Evolutionary conservation across 1,140 invertebrate genomes (phyloP).

Genomic region (Macrobrachium rosenbergii): DNA sequence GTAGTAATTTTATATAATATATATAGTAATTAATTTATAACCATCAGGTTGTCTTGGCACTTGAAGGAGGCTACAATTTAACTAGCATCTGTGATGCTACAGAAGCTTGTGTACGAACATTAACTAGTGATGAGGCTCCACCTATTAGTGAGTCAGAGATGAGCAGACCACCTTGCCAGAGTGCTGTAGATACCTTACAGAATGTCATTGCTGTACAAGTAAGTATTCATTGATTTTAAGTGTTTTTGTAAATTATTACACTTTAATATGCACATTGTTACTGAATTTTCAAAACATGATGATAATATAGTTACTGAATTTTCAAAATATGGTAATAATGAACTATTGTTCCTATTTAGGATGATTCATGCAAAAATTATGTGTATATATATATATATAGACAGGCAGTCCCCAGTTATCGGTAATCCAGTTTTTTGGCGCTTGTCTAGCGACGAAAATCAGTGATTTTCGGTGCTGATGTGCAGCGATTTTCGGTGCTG

Average conservation of each 20-base stretch:
- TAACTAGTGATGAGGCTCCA: constrained; percentile 85
- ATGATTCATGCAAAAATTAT: too few species aligned
- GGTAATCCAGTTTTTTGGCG: too few species aligned
- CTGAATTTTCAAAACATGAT: too few species aligned
- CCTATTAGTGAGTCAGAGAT: constrained; percentile 85
- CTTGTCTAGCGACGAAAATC: too few species aligned
- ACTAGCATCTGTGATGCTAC: constrained; percentile 96
- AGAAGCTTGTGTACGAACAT: constrained; percentile 93
- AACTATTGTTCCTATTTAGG: too few species aligned
- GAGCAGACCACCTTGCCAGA: constrained; percentile 82
- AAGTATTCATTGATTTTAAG: neutral
- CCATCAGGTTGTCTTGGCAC: constrained; percentile 80
- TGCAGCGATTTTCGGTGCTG: too few species aligned
- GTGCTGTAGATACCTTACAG: constrained; percentile 88
- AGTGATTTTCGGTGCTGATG: too few species aligned
- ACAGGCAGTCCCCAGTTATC: too few species aligned
- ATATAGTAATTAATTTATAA: constrained; percentile 8
- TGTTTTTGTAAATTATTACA: constrained; percentile 12
- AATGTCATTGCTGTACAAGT: constrained; percentile 91
- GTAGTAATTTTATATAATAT: neutral
- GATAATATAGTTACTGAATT: too few species aligned
- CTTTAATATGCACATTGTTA: too few species aligned
- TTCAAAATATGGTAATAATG: too few species aligned
- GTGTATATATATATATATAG: too few species aligned
- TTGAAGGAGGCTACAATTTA: constrained; percentile 98